Percentiles rank a stretch among this genome's conserved stretches.
phyloP scores from a whole-genome alignment of 2,888 invertebrate genomes.

The Drosophila testacea region DNA sequence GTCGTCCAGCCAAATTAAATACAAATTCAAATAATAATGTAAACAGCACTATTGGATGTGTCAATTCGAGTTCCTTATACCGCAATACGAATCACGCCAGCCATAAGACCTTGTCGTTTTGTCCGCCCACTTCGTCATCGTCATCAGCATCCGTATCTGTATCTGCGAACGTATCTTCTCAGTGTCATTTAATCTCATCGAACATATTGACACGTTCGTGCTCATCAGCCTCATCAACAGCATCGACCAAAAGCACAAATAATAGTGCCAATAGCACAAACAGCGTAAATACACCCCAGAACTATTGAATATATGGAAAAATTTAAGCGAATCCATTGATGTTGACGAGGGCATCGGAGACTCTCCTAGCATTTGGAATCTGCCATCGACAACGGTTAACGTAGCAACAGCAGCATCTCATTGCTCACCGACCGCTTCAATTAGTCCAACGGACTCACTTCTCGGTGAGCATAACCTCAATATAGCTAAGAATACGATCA shows the following conservation, averaged over 20 bases:
- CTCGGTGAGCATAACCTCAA: slow-evolving; percentile 83
- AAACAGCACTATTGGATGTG: not conserved
- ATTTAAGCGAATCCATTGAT: slow-evolving; percentile 88
- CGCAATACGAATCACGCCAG: not conserved
- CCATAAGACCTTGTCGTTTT: slow-evolving; percentile 48
- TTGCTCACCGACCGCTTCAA: slow-evolving; percentile 85
- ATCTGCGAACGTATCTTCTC: slow-evolving; percentile 11
- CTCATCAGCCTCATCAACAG: slow-evolving; percentile 88
- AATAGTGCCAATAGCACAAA: slow-evolving; percentile 68
- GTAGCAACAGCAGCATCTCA: slow-evolving; percentile 76
- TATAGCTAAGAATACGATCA: slow-evolving; percentile 12
- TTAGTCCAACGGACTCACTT: slow-evolving; percentile 88
- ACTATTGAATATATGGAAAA: slow-evolving; percentile 92
- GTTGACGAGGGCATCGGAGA: slow-evolving; percentile 94
- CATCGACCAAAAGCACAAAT: slow-evolving; percentile 87
- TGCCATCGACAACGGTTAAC: slow-evolving; percentile 75
- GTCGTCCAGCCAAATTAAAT: not conserved
- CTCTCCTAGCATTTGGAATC: slow-evolving; percentile 92
- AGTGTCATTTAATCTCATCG: slow-evolving; percentile 26
- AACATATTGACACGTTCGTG: slow-evolving; percentile 86
- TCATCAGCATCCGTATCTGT: not conserved
- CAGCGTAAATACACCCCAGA: slow-evolving; percentile 87
- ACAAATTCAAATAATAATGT: not conserved
- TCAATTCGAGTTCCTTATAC: slow-evolving; percentile 8
- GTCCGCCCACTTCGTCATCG: slow-evolving; percentile 28